These are phyloP conservation scores for Chironex yamaguchii DNA, from an alignment of 30 jellyfish, hydroid and myxozoan genomes.

Conservation along the genomic window DNA sequence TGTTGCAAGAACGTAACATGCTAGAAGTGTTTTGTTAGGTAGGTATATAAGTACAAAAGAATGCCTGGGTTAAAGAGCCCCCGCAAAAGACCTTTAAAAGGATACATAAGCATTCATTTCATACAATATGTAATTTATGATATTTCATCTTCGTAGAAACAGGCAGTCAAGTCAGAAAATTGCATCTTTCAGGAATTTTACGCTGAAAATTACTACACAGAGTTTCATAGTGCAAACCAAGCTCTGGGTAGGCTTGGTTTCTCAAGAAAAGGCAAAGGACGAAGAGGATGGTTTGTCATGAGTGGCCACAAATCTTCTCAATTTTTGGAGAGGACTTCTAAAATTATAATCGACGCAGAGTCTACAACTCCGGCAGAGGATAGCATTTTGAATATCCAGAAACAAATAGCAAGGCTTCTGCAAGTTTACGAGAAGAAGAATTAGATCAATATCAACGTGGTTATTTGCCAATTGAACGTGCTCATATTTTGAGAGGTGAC, in stretches of 20 bases:
- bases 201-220: slow-evolving; percentile 79
- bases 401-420: slow-evolving; percentile 63
- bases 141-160: slow-evolving; percentile 30
- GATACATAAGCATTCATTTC: too few species aligned
- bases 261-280: slow-evolving; percentile 79
- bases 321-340: slow-evolving; percentile 69
- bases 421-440: slow-evolving; percentile 61
- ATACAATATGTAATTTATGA: too few species aligned
- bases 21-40: too few species aligned
- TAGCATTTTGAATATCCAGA: slow-evolving; percentile 62
- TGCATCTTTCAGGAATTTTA: slow-evolving; percentile 86
- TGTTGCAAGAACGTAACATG: too few species aligned
- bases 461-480: too few species aligned
- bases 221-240: slow-evolving; percentile 68
- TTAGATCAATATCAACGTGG: too few species aligned
- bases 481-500: too few species aligned
- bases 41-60: too few species aligned
- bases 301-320: slow-evolving; percentile 71
- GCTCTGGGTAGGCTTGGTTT: slow-evolving; percentile 80
- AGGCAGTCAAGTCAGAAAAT: slow-evolving; percentile 56
- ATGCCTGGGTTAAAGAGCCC: too few species aligned
- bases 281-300: slow-evolving; percentile 70
- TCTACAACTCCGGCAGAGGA: slow-evolving; percentile 60
- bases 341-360: slow-evolving; percentile 63
- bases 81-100: too few species aligned